phyloP scores from a whole-genome alignment of 2,113 vertebrate genomes.

The Morone chrysops region DNA sequence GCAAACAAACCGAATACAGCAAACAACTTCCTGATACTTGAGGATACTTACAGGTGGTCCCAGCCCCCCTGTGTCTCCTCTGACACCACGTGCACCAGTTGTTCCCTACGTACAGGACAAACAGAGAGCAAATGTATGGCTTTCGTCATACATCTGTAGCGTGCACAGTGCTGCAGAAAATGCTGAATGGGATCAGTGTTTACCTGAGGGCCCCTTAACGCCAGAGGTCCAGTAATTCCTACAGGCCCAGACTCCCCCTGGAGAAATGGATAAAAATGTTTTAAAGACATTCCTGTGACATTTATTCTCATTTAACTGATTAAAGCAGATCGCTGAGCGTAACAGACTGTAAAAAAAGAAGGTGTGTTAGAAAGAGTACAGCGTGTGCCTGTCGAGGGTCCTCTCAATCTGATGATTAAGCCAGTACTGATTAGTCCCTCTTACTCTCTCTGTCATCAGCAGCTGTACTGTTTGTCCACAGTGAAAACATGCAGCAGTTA shows the following conservation, averaged over 20 bases:
- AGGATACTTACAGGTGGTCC: slow-evolving; percentile 82
- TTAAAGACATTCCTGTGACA: neutral
- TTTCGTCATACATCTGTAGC: neutral
- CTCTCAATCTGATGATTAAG: slow-evolving; percentile 8
- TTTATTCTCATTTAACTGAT: slow-evolving; percentile 7
- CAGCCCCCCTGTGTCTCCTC: slow-evolving; percentile 83
- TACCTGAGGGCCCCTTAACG: slow-evolving; percentile 76
- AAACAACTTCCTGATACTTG: neutral
- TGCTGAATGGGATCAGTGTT: neutral
- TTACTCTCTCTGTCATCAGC: neutral
- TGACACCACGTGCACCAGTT: slow-evolving; percentile 79
- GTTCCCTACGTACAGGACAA: slow-evolving; percentile 78
- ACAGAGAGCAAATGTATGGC: neutral
- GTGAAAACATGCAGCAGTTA: neutral
- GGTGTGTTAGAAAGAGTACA: neutral
- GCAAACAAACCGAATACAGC: neutral
- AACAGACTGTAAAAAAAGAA: neutral
- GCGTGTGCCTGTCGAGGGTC: neutral
- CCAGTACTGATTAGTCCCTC: slow-evolving; percentile 5
- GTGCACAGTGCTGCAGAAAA: neutral
- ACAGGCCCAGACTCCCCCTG: slow-evolving; percentile 72
- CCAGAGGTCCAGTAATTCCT: slow-evolving; percentile 69
- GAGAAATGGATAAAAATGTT: slow-evolving; percentile 3
- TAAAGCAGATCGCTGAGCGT: slow-evolving; percentile 5
- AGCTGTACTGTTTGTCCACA: neutral